Evolutionary conservation across 1,140 invertebrate species (phyloP).

Genomic region (Planococcus citri): DNA sequence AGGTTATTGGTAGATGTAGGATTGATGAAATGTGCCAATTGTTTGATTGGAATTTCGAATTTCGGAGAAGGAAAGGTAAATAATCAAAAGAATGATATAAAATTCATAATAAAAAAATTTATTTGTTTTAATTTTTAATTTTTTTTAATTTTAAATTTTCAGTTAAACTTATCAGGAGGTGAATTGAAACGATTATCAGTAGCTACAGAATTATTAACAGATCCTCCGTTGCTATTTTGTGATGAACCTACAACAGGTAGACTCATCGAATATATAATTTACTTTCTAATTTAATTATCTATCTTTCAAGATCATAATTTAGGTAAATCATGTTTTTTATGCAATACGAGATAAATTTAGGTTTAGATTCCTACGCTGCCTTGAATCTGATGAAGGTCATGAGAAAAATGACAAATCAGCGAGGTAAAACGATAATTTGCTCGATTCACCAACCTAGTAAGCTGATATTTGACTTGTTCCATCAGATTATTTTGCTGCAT

Average conservation of each 20-base stretch:
- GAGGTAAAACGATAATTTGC: slow-evolving; percentile 76
- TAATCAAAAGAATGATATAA: no score
- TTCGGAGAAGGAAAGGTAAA: slow-evolving; percentile 21
- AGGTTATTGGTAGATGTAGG: slow-evolving; percentile 59
- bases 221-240: slow-evolving; percentile 84
- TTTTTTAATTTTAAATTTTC: slow-evolving; percentile 20
- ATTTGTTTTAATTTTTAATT: no score
- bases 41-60: slow-evolving; percentile 52
- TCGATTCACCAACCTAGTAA: slow-evolving; percentile 97
- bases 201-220: slow-evolving; percentile 81
- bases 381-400: slow-evolving; percentile 68
- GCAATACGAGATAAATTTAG: no score
- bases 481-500: slow-evolving; percentile 70
- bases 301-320: no score
- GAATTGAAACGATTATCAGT: slow-evolving; percentile 87
- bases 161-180: slow-evolving; percentile 71
- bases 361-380: slow-evolving; percentile 85
- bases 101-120: no score
- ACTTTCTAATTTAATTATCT: no score
- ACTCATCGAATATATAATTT: background rate
- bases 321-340: background rate
- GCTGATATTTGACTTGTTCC: slow-evolving; percentile 77
- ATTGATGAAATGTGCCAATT: slow-evolving; percentile 51
- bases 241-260: slow-evolving; percentile 88
- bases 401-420: slow-evolving; percentile 42